Evolutionary conservation across 2,888 invertebrate species (phyloP).

Genomic region (Autographa gamma): DNA sequence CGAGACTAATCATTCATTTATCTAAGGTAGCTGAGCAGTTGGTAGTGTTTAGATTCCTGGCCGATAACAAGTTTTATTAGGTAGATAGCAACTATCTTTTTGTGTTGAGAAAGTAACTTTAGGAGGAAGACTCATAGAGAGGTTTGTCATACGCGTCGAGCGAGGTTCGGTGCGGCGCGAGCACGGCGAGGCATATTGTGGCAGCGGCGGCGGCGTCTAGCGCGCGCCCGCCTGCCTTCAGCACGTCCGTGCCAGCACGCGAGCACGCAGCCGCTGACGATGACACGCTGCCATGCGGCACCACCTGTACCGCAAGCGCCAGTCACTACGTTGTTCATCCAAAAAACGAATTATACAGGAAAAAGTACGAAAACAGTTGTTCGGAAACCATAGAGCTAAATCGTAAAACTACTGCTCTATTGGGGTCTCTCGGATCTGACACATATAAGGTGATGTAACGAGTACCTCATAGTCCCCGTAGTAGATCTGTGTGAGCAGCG

Average conservation of each 20-base stretch:
- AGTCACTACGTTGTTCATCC: background rate
- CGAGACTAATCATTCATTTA: too few species aligned
- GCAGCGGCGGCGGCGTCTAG: slow-evolving; percentile 93
- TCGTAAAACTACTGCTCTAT: too few species aligned
- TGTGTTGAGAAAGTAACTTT: too few species aligned
- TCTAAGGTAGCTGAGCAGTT: too few species aligned
- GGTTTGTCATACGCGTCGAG: slow-evolving; percentile 91
- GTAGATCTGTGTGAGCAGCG: slow-evolving; percentile 92
- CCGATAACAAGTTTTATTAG: too few species aligned
- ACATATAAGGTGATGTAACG: background rate
- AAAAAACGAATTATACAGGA: too few species aligned
- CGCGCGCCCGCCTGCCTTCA: slow-evolving; percentile 93
- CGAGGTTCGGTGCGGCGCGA: slow-evolving; percentile 92
- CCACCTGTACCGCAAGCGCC: slow-evolving; percentile 82
- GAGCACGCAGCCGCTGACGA: slow-evolving; percentile 92
- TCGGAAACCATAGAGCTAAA: too few species aligned
- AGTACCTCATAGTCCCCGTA: slow-evolving; percentile 92
- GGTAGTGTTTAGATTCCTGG: too few species aligned
- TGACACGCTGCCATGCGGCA: slow-evolving; percentile 93
- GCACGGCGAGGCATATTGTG: slow-evolving; percentile 92
- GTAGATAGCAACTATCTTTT: too few species aligned
- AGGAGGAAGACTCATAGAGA: too few species aligned
- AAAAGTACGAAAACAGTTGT: too few species aligned
- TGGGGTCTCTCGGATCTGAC: too few species aligned
- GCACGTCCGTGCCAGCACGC: slow-evolving; percentile 90